phyloP scores from a whole-genome alignment of 2,113 vertebrate genomes.

The Bufo gargarizans region DNA sequence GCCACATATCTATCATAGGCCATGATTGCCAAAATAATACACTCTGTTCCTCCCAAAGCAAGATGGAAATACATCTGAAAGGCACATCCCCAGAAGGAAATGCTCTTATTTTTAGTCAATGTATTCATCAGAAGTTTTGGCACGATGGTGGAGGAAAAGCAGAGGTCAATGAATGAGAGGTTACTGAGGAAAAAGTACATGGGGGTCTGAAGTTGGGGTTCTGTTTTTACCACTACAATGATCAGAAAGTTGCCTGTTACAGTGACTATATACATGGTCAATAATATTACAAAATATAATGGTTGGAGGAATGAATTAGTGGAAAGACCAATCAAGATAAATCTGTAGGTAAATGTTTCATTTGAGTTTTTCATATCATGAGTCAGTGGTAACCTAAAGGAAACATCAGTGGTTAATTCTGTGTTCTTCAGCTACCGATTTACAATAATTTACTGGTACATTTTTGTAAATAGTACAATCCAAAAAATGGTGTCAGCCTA shows the following conservation, averaged over 20 bases:
- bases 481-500: too few relatives aligned
- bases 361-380: slow-evolving; percentile 1
- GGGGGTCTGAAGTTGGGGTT: slow-evolving; percentile 1
- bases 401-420: too few relatives aligned
- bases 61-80: slow-evolving; percentile 28
- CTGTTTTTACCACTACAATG: background rate
- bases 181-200: slow-evolving; percentile 39
- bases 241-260: slow-evolving; percentile 10
- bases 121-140: slow-evolving; percentile 22
- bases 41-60: slow-evolving; percentile 10
- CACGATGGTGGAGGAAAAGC: slow-evolving; percentile 23
- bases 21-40: slow-evolving; percentile 30
- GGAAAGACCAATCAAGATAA: slow-evolving; percentile 31
- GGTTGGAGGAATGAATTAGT: background rate
- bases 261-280: background rate
- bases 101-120: background rate
- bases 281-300: background rate
- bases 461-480: too few relatives aligned
- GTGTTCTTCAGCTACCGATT: too few relatives aligned
- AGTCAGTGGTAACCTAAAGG: background rate
- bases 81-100: slow-evolving; percentile 17
- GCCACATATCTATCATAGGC: slow-evolving; percentile 28
- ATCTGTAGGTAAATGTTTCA: background rate
- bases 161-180: slow-evolving; percentile 17
- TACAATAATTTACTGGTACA: too few relatives aligned